Conservation (phyloP, 2,888 invertebrate genomes). For the Ctena decussata region DNA sequence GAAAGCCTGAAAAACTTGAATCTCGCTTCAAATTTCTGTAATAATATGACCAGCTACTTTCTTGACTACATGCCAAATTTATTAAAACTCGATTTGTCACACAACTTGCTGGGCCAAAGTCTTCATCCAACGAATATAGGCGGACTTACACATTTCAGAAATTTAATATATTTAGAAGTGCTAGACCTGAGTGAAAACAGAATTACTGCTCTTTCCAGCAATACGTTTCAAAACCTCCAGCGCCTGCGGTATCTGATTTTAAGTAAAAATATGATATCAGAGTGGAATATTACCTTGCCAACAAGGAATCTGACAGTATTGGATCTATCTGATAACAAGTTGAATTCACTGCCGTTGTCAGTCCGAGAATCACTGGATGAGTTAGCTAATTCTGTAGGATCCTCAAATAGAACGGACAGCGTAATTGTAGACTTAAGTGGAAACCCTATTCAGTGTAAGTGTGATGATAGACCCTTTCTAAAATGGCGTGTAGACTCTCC, state of each 20-base stretch:
- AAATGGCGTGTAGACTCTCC: slow-evolving; percentile 46
- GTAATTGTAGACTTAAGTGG: slow-evolving; percentile 23
- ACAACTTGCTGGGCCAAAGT: slow-evolving; percentile 26
- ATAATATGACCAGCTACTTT: slow-evolving; percentile 18
- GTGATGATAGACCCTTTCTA: slow-evolving; percentile 44
- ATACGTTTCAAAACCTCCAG: slow-evolving; percentile 20
- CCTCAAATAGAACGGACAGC: background rate
- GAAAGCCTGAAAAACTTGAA: slow-evolving; percentile 38
- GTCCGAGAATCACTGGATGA: slow-evolving; percentile 19
- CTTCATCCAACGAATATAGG: background rate
- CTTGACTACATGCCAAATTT: slow-evolving; percentile 32
- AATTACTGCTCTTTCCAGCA: background rate
- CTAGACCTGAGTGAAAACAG: slow-evolving; percentile 33
- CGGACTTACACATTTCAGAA: background rate
- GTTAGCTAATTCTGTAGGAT: background rate
- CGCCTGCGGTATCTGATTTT: slow-evolving; percentile 19
- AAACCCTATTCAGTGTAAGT: slow-evolving; percentile 54
- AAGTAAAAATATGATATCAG: slow-evolving; percentile 13
- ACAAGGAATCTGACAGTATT: background rate
- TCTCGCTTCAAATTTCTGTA: slow-evolving; percentile 51
- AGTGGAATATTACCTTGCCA: slow-evolving; percentile 11
- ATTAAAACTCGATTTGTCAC: slow-evolving; percentile 37
- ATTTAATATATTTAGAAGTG: background rate
- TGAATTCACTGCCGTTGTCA: slow-evolving; percentile 3
- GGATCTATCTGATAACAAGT: slow-evolving; percentile 29